A percentile compares a stretch with the other conserved stretches of the same genome.
Conservation (phyloP, 2,888 invertebrate species). For the Drosophila basisetae region DNA sequence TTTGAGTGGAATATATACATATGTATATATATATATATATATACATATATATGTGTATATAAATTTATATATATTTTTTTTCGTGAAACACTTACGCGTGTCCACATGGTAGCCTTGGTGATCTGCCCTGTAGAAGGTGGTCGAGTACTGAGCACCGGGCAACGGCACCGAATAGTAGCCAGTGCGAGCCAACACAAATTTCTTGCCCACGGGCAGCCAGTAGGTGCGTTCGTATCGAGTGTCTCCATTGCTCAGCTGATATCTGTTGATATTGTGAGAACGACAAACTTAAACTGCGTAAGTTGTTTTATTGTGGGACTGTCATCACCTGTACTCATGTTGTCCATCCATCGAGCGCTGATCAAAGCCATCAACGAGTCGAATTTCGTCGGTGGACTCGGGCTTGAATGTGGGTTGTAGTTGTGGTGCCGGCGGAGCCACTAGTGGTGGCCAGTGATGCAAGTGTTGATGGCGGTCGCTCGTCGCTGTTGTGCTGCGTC, state of each 20-base stretch:
- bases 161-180: constrained; percentile 82
- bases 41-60: not conserved
- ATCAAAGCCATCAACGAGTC: constrained; percentile 70
- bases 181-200: constrained; percentile 72
- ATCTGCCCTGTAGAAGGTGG: constrained; percentile 82
- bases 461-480: constrained; percentile 43
- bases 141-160: constrained; percentile 71
- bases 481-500: constrained; percentile 29
- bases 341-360: constrained; percentile 65
- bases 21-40: not conserved
- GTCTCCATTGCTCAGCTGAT: constrained; percentile 77
- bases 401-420: not conserved
- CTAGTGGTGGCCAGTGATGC: constrained; percentile 48
- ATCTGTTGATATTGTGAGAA: constrained; percentile 43
- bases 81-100: constrained; percentile 55
- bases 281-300: not conserved
- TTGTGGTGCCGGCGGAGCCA: constrained; percentile 42
- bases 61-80: not conserved
- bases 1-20: not conserved
- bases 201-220: constrained; percentile 66
- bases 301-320: not conserved
- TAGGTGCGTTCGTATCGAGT: constrained; percentile 82
- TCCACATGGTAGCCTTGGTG: constrained; percentile 78
- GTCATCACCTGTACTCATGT: constrained; percentile 71
- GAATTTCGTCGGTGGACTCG: constrained; percentile 19